Evolutionary conservation across 1,140 invertebrate species (phyloP), one percentile per base, ranked within the genome.

Genomic region (Neuroterus valhalla): DNA sequence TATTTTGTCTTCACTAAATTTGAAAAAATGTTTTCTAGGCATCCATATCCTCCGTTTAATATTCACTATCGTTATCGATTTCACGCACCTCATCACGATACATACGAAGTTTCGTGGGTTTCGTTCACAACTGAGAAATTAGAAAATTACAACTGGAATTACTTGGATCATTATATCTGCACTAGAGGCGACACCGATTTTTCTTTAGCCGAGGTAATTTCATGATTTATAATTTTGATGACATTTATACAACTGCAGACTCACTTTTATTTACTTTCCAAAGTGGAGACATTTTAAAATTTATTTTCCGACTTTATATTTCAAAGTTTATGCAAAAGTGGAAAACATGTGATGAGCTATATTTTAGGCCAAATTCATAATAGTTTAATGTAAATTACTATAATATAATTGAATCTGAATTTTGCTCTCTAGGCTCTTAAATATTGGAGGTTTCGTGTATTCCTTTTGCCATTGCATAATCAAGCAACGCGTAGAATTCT

Each of bases 81-180:
- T 89, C 95, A 97, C 90, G 96, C 96, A 2, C 98, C 97, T 0
- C 95, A 98, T 89, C 97, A 97, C 84, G 94, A 96, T 74, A 96
- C 94, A 0, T 99, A 98, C 86, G 96, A 98, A 87, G 94, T 97
- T n/a, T 98, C 97, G 0, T 97, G 95, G 92, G 97, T 97, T 0
- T 95, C 96, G 46, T 99, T 99, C 87, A 95, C 94, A 12, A 97
- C 97, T 0, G 97, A 99, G 88, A 97, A 97, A 84, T 89, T 99
- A 23, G 98, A 99, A 90, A 97, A 96, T 84, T 99, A 97, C 84
- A 98, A 98, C 89, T 99, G 98, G 98, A 99, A 99, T 91, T 98
- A 98, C 89, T 92, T 99, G 88, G 98, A 99, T 90, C 96, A 98
- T 87, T 99, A 99, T 86, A 97, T 99, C 73, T 98, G 97, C 86